A percentile compares a stretch with the other conserved stretches of the same genome.
phyloP scores from a whole-genome alignment of 2,113 vertebrate species.

The Scomber japonicus region DNA sequence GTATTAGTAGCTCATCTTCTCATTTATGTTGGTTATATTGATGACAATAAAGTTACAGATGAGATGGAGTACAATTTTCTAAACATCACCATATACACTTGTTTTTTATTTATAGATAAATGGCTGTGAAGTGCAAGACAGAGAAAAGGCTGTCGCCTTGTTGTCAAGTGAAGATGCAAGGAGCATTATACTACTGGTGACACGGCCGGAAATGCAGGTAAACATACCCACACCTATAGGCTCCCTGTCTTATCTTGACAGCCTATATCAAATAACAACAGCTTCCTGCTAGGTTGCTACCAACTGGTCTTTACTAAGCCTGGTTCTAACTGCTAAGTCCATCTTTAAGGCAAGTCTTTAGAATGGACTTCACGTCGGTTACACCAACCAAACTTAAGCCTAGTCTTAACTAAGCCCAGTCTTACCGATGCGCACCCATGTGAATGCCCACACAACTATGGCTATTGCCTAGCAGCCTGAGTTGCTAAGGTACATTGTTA shows the following conservation, averaged over 20 bases:
- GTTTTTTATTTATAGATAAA: conserved; percentile 92
- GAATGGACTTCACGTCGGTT: too few species aligned
- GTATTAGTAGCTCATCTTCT: too few species aligned
- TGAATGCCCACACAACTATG: too few species aligned
- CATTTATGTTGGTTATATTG: too few species aligned
- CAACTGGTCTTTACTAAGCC: too few species aligned
- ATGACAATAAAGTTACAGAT: neutral
- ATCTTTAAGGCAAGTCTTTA: too few species aligned
- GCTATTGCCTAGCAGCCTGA: too few species aligned
- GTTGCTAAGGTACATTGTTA: too few species aligned
- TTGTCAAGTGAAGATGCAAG: conserved; percentile 92
- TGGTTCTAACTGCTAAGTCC: too few species aligned
- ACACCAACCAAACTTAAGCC: too few species aligned
- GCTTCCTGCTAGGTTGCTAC: conserved; percentile 39
- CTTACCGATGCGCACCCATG: too few species aligned
- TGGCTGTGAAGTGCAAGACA: conserved; percentile 93
- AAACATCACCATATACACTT: conserved; percentile 41
- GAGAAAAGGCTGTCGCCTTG: conserved; percentile 92
- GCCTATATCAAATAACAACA: conserved; percentile 53
- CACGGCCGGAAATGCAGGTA: conserved; percentile 94
- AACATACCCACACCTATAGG: conserved; percentile 32
- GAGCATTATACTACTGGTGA: conserved; percentile 92
- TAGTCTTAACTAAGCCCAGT: too few species aligned
- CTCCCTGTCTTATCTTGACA: conserved; percentile 48
- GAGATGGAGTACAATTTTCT: conserved; percentile 14